Conservation (phyloP, 2,888 invertebrate species). For the Lasioglossum villosulum region DNA sequence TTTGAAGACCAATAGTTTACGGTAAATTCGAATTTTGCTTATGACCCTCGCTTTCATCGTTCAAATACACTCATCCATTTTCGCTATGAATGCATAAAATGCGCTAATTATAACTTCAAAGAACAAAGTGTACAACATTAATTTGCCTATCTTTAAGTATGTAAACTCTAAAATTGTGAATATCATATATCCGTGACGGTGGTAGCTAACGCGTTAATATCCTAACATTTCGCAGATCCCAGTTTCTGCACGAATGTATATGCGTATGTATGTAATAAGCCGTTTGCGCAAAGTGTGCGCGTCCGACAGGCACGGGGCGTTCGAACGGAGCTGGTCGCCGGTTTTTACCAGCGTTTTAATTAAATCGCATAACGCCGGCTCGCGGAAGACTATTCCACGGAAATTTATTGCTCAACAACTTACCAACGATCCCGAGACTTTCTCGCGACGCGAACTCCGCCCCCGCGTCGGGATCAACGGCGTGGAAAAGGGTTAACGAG, state of each 20-base stretch:
- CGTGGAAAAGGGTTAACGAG: slow-evolving; percentile 47
- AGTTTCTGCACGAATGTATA: too few species aligned
- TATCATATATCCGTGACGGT: too few species aligned
- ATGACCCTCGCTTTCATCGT: too few species aligned
- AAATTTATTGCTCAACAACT: slow-evolving; percentile 11
- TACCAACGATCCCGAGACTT: slow-evolving; percentile 3
- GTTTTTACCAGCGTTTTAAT: slow-evolving; percentile 27
- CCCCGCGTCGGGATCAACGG: slow-evolving; percentile 15
- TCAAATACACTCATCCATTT: not conserved
- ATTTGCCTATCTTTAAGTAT: too few species aligned
- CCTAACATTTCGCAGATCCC: too few species aligned
- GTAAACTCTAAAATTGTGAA: too few species aligned
- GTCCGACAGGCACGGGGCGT: not conserved
- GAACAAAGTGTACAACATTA: too few species aligned
- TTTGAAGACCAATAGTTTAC: too few species aligned
- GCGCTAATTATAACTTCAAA: too few species aligned
- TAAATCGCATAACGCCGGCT: slow-evolving; percentile 19
- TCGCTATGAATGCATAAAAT: not conserved
- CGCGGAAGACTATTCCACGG: not conserved
- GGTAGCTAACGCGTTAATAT: too few species aligned
- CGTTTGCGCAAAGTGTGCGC: not conserved
- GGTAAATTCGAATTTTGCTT: too few species aligned
- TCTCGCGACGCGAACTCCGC: not conserved
- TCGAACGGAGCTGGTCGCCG: not conserved
- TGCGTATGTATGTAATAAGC: not conserved